Conservation (phyloP, 1,140 invertebrate genomes). For the Drosophila azteca region DNA sequence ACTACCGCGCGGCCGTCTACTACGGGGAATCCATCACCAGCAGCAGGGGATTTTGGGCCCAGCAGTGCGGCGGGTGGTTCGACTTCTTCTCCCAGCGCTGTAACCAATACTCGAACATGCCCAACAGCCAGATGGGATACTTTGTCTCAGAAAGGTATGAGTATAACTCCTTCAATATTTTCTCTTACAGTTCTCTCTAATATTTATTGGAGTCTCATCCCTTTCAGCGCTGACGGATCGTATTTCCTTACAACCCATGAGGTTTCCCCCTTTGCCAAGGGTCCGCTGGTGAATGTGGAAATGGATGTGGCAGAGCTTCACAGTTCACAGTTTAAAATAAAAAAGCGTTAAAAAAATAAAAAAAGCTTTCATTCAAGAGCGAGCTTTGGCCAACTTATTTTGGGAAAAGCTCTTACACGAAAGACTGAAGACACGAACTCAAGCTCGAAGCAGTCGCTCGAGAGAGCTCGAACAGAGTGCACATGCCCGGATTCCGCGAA, state of each 20-base stretch:
- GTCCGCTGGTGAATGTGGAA: slow-evolving; percentile 51
- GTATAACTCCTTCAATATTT: not conserved
- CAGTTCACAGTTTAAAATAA: not conserved
- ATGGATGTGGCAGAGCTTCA: slow-evolving; percentile 52
- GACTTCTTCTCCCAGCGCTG: slow-evolving; percentile 69
- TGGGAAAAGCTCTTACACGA: slow-evolving; percentile 43
- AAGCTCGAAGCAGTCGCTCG: slow-evolving; percentile 56
- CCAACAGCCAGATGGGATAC: slow-evolving; percentile 70
- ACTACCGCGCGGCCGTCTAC: slow-evolving; percentile 84
- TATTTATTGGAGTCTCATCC: not conserved
- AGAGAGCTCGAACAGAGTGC: slow-evolving; percentile 59
- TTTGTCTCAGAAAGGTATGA: slow-evolving; percentile 60
- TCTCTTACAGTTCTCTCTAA: not conserved
- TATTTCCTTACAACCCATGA: slow-evolving; percentile 72
- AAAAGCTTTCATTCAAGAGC: slow-evolving; percentile 30
- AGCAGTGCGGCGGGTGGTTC: slow-evolving; percentile 68
- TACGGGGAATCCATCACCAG: slow-evolving; percentile 86
- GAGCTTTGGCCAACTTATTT: slow-evolving; percentile 33
- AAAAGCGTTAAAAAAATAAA: slow-evolving; percentile 15
- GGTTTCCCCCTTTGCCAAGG: slow-evolving; percentile 65
- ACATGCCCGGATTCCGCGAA: slow-evolving; percentile 25
- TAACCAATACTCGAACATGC: slow-evolving; percentile 47
- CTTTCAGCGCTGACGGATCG: slow-evolving; percentile 60
- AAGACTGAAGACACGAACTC: slow-evolving; percentile 70
- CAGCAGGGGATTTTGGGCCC: slow-evolving; percentile 69